phyloP scores from a whole-genome alignment of 2,113 vertebrate genomes.

The Saimiri boliviensis region DNA sequence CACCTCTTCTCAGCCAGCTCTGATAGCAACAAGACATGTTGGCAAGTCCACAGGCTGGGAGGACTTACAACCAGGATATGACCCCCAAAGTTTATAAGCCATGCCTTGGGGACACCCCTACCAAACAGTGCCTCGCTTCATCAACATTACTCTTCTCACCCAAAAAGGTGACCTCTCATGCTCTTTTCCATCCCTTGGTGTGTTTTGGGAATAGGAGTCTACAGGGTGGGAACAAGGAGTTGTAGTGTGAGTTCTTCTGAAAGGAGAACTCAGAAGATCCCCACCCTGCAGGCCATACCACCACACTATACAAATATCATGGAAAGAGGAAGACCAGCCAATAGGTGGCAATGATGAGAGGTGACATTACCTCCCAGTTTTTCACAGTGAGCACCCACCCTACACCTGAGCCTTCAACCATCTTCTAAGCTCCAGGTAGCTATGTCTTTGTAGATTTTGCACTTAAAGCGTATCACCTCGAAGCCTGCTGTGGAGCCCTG shows the following conservation, averaged over 20 bases:
- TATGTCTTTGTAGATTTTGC: background rate
- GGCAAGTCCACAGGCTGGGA: no score
- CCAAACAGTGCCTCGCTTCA: background rate
- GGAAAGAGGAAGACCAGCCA: background rate
- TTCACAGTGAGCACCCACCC: background rate
- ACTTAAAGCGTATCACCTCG: background rate
- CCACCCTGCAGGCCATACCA: background rate
- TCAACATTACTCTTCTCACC: background rate
- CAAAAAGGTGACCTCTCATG: background rate
- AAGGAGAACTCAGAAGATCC: background rate
- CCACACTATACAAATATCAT: background rate
- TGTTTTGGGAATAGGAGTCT: background rate
- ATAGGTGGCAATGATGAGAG: background rate
- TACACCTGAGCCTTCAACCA: background rate
- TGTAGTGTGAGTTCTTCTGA: background rate
- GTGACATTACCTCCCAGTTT: background rate
- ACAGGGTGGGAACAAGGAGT: no score
- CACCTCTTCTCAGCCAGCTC: no score
- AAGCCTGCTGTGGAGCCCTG: background rate
- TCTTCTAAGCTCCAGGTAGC: background rate
- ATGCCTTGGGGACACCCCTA: background rate
- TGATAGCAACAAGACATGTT: background rate
- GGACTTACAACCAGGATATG: no score
- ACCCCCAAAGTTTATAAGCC: background rate
- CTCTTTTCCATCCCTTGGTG: background rate